Base-by-base conservation (phyloP, 1,140 invertebrate genomes). In the Drosophila varians region DNA sequence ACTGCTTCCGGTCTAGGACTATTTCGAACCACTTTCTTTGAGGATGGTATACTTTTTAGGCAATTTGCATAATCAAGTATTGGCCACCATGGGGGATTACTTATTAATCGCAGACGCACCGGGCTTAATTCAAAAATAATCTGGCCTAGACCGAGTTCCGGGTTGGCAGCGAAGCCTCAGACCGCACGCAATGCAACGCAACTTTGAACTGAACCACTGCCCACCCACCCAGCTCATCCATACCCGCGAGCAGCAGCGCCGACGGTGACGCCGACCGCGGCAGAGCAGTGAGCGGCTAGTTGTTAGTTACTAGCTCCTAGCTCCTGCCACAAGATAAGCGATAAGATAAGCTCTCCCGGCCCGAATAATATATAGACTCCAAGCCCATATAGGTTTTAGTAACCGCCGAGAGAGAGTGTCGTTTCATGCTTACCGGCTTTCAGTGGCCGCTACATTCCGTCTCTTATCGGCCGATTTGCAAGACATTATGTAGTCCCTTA, bases 131-230 rank as follows among this genome's bases (percentile, higher is more conserved):
- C 2, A 19, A 26, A 16, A 7, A 4, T 26, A 26, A 25, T 66
- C 9, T 19, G 12, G 28, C 26, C 26, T 66, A 26, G 42, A 48
- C 21, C 31, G 28, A 31, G 25, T 53, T 48, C 23, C 42, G 26
- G 49, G 36, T 36, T n/a, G 46, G 26, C 60, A 45, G 36, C 64
- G 47, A 31, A 40, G 16, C 42, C 56, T 48, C 34, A 23, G 43
- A 86, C 80, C 72, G 68, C 62, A 80, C 82, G 66, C 66, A 86
- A 76, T 74, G 76, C 57, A 73, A 86, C 64, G 51, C 76, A 80
- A 80, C 76, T 73, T 34, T 28, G 66, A 78, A 84, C 80, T 84
- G 40, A 86, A 84, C 58, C 54, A 48, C 31, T 42, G 28, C 57
- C 55, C 56, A 55, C 45, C 46, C 48, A 54, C 56, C 58, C 79